These are phyloP conservation scores for Phalanger gymnotis DNA, from an alignment of 2,797 vertebrate genomes.

Conservation along the genomic window DNA sequence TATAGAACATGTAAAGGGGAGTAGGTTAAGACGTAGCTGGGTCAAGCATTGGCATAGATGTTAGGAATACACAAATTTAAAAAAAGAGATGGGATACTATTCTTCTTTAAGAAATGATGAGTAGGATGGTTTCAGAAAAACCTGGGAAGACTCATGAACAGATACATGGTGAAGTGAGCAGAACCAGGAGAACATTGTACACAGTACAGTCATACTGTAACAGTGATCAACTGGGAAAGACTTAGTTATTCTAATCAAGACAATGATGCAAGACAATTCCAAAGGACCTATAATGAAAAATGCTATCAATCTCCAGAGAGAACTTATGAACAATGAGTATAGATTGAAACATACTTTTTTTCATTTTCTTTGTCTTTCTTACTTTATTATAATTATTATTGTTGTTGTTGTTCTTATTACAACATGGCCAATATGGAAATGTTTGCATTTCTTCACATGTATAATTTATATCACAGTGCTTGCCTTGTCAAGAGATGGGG, in stretches of 20 bases:
- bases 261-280: background rate
- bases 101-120: background rate
- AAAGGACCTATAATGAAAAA: background rate
- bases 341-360: too few species aligned
- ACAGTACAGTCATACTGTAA: background rate
- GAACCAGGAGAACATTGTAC: background rate
- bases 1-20: background rate
- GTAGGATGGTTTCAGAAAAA: background rate
- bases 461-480: background rate
- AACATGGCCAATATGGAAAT: too few species aligned
- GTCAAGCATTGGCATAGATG: background rate
- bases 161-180: background rate
- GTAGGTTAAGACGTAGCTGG: background rate
- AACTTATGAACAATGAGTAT: too few species aligned
- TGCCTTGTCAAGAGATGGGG: background rate
- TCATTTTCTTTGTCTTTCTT: too few species aligned
- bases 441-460: too few species aligned
- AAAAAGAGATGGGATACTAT: background rate
- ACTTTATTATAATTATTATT: too few species aligned
- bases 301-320: background rate
- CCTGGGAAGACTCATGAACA: background rate
- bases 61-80: background rate
- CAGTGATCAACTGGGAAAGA: background rate
- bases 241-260: too few species aligned
- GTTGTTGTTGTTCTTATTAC: too few species aligned